Base-by-base conservation (phyloP, 2,113 vertebrate genomes). In the Perccottus glenii region DNA sequence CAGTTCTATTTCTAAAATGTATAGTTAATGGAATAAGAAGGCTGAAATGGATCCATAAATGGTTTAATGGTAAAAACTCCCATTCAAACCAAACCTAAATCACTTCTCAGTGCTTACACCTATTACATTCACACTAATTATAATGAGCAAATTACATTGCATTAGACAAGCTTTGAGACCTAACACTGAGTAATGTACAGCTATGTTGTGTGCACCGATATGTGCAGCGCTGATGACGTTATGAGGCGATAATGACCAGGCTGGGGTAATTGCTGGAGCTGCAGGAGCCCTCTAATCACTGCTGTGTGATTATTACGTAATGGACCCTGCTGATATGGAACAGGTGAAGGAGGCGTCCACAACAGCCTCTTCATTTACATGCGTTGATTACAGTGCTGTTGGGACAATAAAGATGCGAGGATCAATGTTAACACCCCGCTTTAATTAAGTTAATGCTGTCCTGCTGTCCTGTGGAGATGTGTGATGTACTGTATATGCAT, bases 191-290 rank as follows among this genome's bases (percentile, higher is more conserved):
- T 70, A 72, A 79, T 56, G 76, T 53, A 75, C 70, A 75, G 77
- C 77, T 71, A 36, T 75, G 80, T 82, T 82, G 81, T 81, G 62
- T 57, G 74, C 60, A 60, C 74, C 60, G 73, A 84, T 81, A 76
- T 53, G 75, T 62, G 55, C 68, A 81, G 67, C 19, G 19, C 62
- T 71, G 77, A 71, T 80, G 81, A 85, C 88, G 85, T 86, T 81
- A 63, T 71, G 79, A 83, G 81, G 84, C 75, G 87, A 88, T 88
- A 88, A 88, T 88, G 81, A 89, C 69, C 75, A 60, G 42, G 77
- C 59, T 12, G 33, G 46, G 69, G 66, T 90, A 87, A 88, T 90
- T 87, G 77, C 81, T 83, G 77, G 75, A 75, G 55, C 64, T 19
- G 73, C 67, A 74, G 73, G 79, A 87, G 79, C 84, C 78, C 77